Base-by-base conservation (phyloP, 2,888 invertebrate species). In the Alsophila aescularia region DNA sequence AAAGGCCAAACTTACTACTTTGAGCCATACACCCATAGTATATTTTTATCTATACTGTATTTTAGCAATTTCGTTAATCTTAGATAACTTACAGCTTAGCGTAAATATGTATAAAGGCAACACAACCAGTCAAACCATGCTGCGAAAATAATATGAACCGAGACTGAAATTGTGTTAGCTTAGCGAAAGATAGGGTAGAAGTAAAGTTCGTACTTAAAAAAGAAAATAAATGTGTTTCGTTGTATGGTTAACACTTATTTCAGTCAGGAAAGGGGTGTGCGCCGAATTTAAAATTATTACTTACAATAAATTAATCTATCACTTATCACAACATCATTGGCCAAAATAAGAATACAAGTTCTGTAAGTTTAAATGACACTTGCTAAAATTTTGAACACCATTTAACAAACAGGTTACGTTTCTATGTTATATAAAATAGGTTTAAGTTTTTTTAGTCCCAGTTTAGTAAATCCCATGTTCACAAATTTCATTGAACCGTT, bases 91-190 rank as follows among this genome's bases (percentile, higher is more conserved):
- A 45, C 31, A 65, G 56, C 56, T 59, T 50, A 63, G 63, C 61
- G 60, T 60, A 61, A 27, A 59, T 60, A 58, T 32, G 48, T 59
- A 58, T 62, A 70, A 66, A 64, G 68, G 64, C 66, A n/a, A 67
- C 61, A 64, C 52, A 27, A 72, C 69, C 67, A 61, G 59, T 52
- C 58, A 72, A 67, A 64, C 62, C 72, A 73, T 73, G 72, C 72
- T 67, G 68, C 59, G 59, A 50, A 56, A 64, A 49, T 59, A 53
- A 57, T 42, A 42, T 47, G 36, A n/a, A 45, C 49, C 39, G 48
- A 65, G 75, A 77, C 79, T 79, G 79, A 79, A 81, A 79, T 74
- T 64, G 75, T 74, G 77, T 81, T 68, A 66, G 64, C 62, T 62
- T 64, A 64, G 60, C 24, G 24, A 24, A 42, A 51, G 41, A 63